Evolutionary conservation across 2,113 vertebrate species (phyloP).

Genomic region (Carassius auratus): DNA sequence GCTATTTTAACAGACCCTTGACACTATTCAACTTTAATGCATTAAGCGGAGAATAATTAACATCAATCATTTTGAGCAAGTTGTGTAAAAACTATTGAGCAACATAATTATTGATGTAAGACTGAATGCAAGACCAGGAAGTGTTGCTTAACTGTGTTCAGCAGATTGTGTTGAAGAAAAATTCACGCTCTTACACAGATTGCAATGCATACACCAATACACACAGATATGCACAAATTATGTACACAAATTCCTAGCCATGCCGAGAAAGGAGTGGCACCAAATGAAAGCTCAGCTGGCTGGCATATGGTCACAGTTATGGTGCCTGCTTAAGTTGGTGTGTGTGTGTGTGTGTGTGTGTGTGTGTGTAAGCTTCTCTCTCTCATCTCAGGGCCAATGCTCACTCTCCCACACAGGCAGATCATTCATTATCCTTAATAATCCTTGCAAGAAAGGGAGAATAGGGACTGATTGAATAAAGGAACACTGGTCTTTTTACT

Average conservation of each 20-base stretch:
- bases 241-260: slow-evolving; percentile 11
- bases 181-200: background rate
- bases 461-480: background rate
- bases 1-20: background rate
- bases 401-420: slow-evolving; percentile 10
- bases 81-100: background rate
- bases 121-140: background rate
- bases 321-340: slow-evolving; percentile 16
- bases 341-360: slow-evolving; percentile 38
- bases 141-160: slow-evolving; percentile 1
- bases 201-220: slow-evolving; percentile 18
- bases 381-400: slow-evolving; percentile 9
- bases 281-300: slow-evolving; percentile 32
- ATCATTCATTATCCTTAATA: background rate
- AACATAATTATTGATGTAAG: background rate
- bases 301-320: slow-evolving; percentile 41
- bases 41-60: background rate
- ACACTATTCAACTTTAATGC: background rate
- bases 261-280: slow-evolving; percentile 28
- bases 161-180: background rate
- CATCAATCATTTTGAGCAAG: background rate
- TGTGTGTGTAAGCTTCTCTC: background rate
- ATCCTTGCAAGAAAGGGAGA: slow-evolving; percentile 1
- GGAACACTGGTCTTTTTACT: background rate
- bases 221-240: slow-evolving; percentile 19